Conservation (phyloP, 1,140 invertebrate genomes). For the Stratiolaelaps scimitus region DNA sequence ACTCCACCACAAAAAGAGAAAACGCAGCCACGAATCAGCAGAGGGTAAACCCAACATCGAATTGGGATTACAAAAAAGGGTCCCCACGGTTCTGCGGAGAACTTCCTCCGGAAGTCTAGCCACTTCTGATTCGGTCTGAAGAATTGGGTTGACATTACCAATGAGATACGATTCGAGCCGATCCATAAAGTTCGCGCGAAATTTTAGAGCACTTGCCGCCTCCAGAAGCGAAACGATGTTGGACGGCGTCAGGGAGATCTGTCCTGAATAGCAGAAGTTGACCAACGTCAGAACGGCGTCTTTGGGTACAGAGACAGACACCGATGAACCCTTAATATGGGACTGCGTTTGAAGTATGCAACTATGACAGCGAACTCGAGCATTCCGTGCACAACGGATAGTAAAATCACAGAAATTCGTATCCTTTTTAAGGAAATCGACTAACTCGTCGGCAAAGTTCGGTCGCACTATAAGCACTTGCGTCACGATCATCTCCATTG, state of each 20-base stretch:
- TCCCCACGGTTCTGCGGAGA: not conserved
- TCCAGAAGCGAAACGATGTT: not conserved
- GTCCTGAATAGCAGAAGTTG: constrained; percentile 3
- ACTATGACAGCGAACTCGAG: not conserved
- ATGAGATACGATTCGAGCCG: not conserved
- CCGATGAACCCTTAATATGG: not conserved
- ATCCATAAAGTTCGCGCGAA: not conserved
- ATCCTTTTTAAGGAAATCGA: not conserved
- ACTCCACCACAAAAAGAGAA: constrained; percentile 10
- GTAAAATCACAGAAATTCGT: constrained; percentile 1
- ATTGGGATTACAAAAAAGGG: no score
- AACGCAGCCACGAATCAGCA: not conserved
- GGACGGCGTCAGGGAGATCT: not conserved
- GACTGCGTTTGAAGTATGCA: not conserved
- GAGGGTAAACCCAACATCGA: not conserved
- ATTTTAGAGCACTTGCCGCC: not conserved
- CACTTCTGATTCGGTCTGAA: not conserved
- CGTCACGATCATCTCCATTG: no score
- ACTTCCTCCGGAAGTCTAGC: constrained; percentile 6
- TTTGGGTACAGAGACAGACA: not conserved
- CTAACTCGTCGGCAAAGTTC: not conserved
- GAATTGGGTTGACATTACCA: not conserved
- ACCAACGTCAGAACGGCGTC: not conserved
- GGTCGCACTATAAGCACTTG: no score
- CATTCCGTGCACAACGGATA: not conserved